phyloP scores from a whole-genome alignment of 2,888 invertebrate genomes.

The Thera britannica region DNA sequence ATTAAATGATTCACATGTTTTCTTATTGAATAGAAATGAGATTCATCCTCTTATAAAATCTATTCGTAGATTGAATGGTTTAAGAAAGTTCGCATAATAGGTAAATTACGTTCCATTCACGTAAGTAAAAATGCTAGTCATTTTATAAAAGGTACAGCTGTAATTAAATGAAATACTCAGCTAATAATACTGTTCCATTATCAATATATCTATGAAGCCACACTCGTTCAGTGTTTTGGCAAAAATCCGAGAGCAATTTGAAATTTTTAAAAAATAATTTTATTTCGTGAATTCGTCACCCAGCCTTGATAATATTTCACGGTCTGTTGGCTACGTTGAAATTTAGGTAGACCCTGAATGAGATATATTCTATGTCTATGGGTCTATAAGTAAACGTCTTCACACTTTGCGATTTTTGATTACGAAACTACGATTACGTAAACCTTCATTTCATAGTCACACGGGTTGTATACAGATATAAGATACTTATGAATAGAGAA shows the following conservation, averaged over 20 bases:
- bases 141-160: slow-evolving; percentile 6
- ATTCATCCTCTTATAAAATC: slow-evolving; percentile 20
- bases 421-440: slow-evolving; percentile 21
- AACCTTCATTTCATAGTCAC: slow-evolving; percentile 22
- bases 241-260: too few relatives aligned
- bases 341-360: not conserved
- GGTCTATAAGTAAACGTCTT: slow-evolving; percentile 4
- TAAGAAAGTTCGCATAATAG: slow-evolving; percentile 27
- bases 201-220: too few relatives aligned
- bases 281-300: not conserved
- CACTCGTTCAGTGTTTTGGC: too few relatives aligned
- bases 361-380: not conserved
- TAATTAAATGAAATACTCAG: slow-evolving; percentile 3
- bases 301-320: not conserved
- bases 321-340: not conserved
- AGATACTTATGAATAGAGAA: too few relatives aligned
- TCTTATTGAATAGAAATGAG: slow-evolving; percentile 17
- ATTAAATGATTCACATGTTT: not conserved
- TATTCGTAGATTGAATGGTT: slow-evolving; percentile 13
- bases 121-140: slow-evolving; percentile 14
- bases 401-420: slow-evolving; percentile 8
- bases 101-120: slow-evolving; percentile 6
- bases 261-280: not conserved
- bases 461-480: slow-evolving; percentile 8
- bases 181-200: not conserved